A percentile compares a stretch with the other conserved stretches of the same genome.
These are phyloP conservation scores for Sinelater perroti DNA, from an alignment of 2,888 invertebrate genomes.

Conservation along the genomic window DNA sequence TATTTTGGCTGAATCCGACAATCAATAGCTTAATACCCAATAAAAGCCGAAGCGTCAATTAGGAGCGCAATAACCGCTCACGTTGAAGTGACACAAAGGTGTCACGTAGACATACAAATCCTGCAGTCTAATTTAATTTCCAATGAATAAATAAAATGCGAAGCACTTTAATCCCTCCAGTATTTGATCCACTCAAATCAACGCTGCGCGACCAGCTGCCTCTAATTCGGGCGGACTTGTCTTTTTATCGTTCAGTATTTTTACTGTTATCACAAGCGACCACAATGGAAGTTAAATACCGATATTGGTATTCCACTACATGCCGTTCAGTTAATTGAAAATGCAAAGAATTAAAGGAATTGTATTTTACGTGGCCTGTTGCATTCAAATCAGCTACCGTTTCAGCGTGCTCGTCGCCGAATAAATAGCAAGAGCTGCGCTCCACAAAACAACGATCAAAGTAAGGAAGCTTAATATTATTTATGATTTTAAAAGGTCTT, in stretches of 20 bases:
- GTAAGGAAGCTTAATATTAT: no score
- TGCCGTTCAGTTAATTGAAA: conserved; percentile 3
- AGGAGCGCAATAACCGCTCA: no score
- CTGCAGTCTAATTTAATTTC: neutral
- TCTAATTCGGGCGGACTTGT: conserved; percentile 3
- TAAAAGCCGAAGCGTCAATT: no score
- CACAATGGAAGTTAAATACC: conserved; percentile 10
- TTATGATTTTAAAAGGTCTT: no score
- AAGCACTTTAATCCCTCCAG: conserved; percentile 1
- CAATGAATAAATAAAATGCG: conserved; percentile 11
- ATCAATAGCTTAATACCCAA: no score
- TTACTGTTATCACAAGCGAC: conserved; percentile 13
- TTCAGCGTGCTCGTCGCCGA: no score
- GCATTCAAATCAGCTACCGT: conserved; percentile 8
- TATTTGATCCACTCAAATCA: conserved; percentile 14
- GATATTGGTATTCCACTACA: conserved; percentile 16
- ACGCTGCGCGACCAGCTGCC: neutral
- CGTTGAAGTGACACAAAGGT: neutral
- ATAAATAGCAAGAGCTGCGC: no score
- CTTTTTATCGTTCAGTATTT: conserved; percentile 18
- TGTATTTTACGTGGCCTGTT: conserved; percentile 12
- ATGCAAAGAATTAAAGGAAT: conserved; percentile 19
- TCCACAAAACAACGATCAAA: no score
- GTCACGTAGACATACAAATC: neutral
- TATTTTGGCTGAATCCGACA: no score